Evolutionary conservation across 1,140 invertebrate species (phyloP), one percentile per base, ranked within the genome.

Genomic region (Tigriopus japonicus): DNA sequence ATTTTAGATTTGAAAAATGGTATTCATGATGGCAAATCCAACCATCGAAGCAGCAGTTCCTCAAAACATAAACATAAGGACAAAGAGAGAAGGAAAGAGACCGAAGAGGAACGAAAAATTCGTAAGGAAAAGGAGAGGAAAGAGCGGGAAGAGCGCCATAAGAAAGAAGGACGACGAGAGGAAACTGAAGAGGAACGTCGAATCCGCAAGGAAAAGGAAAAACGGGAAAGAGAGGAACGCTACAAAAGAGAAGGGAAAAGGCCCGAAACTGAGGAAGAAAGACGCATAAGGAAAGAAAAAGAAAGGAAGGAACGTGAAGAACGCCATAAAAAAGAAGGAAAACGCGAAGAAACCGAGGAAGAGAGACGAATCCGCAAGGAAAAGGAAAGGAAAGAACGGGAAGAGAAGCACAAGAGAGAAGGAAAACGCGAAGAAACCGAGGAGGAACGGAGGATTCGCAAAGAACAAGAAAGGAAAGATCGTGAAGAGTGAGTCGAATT

Each of bases 351-450:
- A 58, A 58, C 55, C n/a, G 55, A 61, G 51, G 59, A 61, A 54
- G 59, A 61, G 51, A 19, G 59, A 35, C 23, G 14, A 12, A 49
- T 24, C 17, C 59, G 59, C 19, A 61, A 61, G 52, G 59, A 61
- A 19, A 53, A 42, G 35, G 58, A 60, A 28, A 15, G 41, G 21
- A 54, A 54, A 24, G 42, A 61, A 9, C 23, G 40, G n/a, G 40
- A 42, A 17, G 15, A 54, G 3, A 21, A 35, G 65, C 75, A 79
- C 64, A 72, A 54, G 60, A 64, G 59, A 55, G 64, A 65, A n/a
- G 60, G 63, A 56, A 51, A 61, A 14, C 19, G 17, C 19, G 35
- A 61, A 52, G 59, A 61, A 49, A 61, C 23, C 6, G 45, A 61
- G 42, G 42, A 59, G n/a, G 58, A 59, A 40, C 49, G 59, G 14